Evolutionary conservation across 2,888 invertebrate genomes (phyloP).

Genomic region (Ochlodes sylvanus): DNA sequence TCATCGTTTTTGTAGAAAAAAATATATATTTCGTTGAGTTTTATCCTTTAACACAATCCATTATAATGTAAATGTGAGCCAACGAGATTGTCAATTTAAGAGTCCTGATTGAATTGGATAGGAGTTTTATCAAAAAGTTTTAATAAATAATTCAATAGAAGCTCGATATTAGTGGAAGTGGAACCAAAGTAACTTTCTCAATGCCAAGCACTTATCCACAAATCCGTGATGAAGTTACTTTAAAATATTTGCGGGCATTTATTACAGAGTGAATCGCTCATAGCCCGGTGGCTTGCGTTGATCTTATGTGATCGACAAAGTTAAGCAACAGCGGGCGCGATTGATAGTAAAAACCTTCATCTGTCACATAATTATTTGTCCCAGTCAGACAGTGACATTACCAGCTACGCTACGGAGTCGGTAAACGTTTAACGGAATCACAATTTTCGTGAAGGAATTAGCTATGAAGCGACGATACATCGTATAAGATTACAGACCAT

Average conservation of each 20-base stretch:
- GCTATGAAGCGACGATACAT: not conserved
- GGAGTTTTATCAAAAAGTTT: slow-evolving; percentile 22
- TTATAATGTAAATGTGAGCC: not conserved
- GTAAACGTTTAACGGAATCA: slow-evolving; percentile 40
- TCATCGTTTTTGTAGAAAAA: no score
- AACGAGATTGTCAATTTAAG: not conserved
- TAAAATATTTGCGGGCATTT: slow-evolving; percentile 25
- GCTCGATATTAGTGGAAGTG: slow-evolving; percentile 14
- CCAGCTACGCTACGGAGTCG: no score
- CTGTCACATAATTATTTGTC: no score
- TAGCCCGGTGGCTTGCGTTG: no score
- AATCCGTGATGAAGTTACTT: slow-evolving; percentile 19
- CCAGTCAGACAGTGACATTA: no score
- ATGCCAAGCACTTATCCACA: slow-evolving; percentile 8
- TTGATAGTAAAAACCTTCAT: no score
- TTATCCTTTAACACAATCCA: not conserved
- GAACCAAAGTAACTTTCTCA: slow-evolving; percentile 16
- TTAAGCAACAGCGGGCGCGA: no score
- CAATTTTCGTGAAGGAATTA: slow-evolving; percentile 35
- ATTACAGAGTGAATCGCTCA: slow-evolving; percentile 14
- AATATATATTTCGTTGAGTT: not conserved
- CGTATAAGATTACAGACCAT: not conserved
- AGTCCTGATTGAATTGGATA: slow-evolving; percentile 13
- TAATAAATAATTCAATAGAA: slow-evolving; percentile 26
- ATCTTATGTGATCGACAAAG: no score